Conservation (phyloP, 2,888 invertebrate species). For the Eupithecia abbreviata region DNA sequence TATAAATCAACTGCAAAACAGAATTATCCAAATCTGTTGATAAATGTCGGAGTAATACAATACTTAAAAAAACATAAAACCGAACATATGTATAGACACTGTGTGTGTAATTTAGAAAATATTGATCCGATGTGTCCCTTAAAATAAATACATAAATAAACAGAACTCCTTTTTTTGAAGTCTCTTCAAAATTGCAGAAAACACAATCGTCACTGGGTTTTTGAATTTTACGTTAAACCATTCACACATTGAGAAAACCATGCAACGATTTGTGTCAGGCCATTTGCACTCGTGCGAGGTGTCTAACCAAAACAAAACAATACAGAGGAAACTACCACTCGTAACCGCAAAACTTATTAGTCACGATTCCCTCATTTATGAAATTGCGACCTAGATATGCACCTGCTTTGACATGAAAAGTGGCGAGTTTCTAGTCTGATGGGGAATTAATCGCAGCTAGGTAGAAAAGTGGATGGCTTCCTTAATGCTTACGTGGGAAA, state of each 20-base stretch:
- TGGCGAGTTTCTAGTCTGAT: conserved; percentile 35
- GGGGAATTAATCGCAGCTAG: conserved; percentile 29
- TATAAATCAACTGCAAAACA: too few relatives aligned
- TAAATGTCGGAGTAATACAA: too few relatives aligned
- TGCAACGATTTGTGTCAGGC: background rate
- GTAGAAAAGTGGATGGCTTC: conserved; percentile 23
- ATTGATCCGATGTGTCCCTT: too few relatives aligned
- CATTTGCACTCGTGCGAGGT: background rate
- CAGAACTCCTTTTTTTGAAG: too few relatives aligned
- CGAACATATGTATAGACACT: too few relatives aligned
- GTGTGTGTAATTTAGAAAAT: too few relatives aligned
- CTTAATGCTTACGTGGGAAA: conserved; percentile 6
- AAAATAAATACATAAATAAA: too few relatives aligned
- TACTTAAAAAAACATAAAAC: too few relatives aligned
- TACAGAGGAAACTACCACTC: conserved; percentile 25
- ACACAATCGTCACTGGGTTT: background rate
- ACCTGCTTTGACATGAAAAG: conserved; percentile 36
- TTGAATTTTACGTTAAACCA: background rate
- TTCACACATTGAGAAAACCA: background rate
- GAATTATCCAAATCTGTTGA: too few relatives aligned
- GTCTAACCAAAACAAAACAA: conserved; percentile 22
- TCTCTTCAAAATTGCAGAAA: background rate
- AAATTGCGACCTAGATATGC: conserved; percentile 51
- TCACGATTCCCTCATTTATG: conserved; percentile 52
- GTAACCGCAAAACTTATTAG: conserved; percentile 40